phyloP scores from a whole-genome alignment of 1,140 invertebrate genomes.

The Macrobrachium nipponense region DNA sequence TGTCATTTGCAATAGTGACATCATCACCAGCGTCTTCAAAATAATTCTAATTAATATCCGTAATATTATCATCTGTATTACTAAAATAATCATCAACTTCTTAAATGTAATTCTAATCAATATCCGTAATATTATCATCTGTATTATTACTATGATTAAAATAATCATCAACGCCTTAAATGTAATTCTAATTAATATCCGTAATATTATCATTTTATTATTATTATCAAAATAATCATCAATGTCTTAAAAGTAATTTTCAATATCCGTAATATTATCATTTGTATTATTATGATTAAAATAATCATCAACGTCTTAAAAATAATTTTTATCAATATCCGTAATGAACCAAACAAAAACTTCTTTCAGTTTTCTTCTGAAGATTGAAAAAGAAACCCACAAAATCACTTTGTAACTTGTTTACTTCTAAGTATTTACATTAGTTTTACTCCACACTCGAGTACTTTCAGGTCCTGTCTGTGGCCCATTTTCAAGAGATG shows the following conservation, averaged over 20 bases:
- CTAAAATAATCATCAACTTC: not conserved
- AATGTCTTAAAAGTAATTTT: not conserved
- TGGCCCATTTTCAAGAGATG: no score
- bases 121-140: conserved; percentile 1
- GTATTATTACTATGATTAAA: not conserved
- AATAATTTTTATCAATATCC: not conserved
- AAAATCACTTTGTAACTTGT: no score
- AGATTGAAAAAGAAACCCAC: no score
- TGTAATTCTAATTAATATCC: conserved; percentile 1
- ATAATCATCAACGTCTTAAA: not conserved
- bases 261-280: conserved; percentile 7
- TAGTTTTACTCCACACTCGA: no score
- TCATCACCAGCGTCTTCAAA: no score
- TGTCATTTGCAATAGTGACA: no score
- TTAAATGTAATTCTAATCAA: not conserved
- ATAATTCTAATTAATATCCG: conserved; percentile 14
- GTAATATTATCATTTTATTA: not conserved
- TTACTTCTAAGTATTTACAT: no score
- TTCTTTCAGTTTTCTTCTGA: no score
- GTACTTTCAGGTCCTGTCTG: no score
- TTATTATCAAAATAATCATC: not conserved
- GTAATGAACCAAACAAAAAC: no score
- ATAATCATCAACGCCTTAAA: no score
- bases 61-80: conserved; percentile 23
- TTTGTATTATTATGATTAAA: conserved; percentile 9